Conservation (phyloP, 2,888 invertebrate genomes). For the Netelia melanura region DNA sequence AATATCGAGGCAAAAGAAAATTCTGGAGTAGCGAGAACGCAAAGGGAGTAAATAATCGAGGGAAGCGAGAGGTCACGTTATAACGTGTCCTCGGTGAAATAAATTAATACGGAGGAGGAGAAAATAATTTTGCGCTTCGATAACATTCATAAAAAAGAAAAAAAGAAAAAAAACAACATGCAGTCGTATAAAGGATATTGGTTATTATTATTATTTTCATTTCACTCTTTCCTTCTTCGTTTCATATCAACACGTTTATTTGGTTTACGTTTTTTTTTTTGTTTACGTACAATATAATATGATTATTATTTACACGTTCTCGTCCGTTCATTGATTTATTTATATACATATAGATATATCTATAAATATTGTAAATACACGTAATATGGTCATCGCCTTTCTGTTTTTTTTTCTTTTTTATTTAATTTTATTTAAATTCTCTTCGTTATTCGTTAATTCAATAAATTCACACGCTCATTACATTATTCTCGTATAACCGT, state of each 20-base stretch:
- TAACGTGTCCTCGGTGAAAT: slow-evolving; percentile 17
- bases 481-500: slow-evolving; percentile 20
- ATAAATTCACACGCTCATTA: slow-evolving; percentile 59
- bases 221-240: slow-evolving; percentile 39
- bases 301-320: slow-evolving; percentile 68
- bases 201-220: not conserved
- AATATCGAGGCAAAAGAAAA: slow-evolving; percentile 46
- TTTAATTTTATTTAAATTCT: slow-evolving; percentile 36
- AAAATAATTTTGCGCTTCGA: not conserved
- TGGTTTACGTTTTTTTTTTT: slow-evolving; percentile 67
- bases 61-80: not conserved
- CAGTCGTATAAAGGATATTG: not conserved
- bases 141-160: slow-evolving; percentile 1
- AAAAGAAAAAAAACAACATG: no score
- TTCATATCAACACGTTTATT: slow-evolving; percentile 73
- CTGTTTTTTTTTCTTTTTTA: slow-evolving; percentile 46
- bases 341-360: slow-evolving; percentile 77
- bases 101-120: not conserved
- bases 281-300: slow-evolving; percentile 69
- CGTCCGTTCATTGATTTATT: slow-evolving; percentile 73
- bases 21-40: not conserved
- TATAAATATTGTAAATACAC: slow-evolving; percentile 81
- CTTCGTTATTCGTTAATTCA: slow-evolving; percentile 58
- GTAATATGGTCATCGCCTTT: slow-evolving; percentile 80
- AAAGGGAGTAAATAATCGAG: not conserved